These are phyloP conservation scores for Odontamblyopus lacepedii DNA, from an alignment of 2,797 vertebrate genomes.

Conservation along the genomic window DNA sequence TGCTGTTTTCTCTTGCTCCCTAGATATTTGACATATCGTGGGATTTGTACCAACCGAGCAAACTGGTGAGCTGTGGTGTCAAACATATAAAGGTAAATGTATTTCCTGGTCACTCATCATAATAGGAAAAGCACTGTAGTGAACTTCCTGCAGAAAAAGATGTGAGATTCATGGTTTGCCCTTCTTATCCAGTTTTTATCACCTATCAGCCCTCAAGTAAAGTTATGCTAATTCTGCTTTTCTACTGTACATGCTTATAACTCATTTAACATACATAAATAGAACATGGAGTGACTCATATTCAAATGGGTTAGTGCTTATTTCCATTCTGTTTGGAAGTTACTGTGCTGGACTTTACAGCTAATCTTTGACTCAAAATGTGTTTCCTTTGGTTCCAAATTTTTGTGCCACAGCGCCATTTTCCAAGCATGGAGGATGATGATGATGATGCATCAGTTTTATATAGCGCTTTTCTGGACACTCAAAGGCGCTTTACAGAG, in stretches of 20 bases:
- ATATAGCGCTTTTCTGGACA: too few species aligned
- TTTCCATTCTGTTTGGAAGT: conserved; percentile 46
- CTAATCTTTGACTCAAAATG: conserved; percentile 22
- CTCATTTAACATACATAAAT: conserved; percentile 65
- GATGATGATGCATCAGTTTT: too few species aligned
- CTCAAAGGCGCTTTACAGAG: too few species aligned
- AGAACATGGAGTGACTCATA: conserved; percentile 63
- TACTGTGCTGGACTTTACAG: conserved; percentile 43
- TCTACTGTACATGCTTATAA: conserved; percentile 56
- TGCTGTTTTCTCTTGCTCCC: conserved; percentile 43
- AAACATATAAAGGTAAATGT: conserved; percentile 97
- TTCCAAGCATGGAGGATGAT: background rate
- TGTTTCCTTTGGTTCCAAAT: conserved; percentile 21
- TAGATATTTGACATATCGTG: conserved; percentile 99
- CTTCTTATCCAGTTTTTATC: conserved; percentile 37
- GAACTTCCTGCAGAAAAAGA: conserved; percentile 45
- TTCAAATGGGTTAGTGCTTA: conserved; percentile 43
- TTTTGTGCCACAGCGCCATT: background rate
- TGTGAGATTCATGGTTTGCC: conserved; percentile 22
- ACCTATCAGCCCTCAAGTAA: conserved; percentile 58
- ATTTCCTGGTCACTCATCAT: conserved; percentile 35
- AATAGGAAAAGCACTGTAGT: background rate
- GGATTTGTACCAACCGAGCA: conserved; percentile 98
- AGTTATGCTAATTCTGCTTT: conserved; percentile 58
- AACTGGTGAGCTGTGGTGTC: conserved; percentile 98